Evolutionary conservation across 2,888 invertebrate species (phyloP).

Genomic region (Sinhomidia bicolor): DNA sequence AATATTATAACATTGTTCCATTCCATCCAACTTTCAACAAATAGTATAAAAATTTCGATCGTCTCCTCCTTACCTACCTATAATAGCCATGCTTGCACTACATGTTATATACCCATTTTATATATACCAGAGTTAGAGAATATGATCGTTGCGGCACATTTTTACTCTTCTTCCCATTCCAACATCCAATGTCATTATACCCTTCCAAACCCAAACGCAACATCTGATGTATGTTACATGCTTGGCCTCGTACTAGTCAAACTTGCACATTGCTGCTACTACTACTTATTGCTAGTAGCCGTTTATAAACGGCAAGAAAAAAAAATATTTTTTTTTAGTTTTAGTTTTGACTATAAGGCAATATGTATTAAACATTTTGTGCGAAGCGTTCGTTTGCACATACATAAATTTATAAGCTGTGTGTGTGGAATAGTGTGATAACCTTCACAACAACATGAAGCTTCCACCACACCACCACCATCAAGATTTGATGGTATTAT

Average conservation of each 20-base stretch:
- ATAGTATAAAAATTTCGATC: constrained; percentile 35
- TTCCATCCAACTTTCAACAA: constrained; percentile 21
- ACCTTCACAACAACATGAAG: constrained; percentile 17
- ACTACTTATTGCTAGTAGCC: background rate
- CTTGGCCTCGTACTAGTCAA: constrained; percentile 63
- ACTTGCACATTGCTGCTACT: background rate
- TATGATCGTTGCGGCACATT: background rate
- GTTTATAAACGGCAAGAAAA: constrained; percentile 14
- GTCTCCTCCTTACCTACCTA: constrained; percentile 8
- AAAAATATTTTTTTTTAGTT: constrained; percentile 1
- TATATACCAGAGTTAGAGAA: background rate
- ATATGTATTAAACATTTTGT: constrained; percentile 21
- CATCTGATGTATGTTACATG: constrained; percentile 49
- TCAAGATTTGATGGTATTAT: no score
- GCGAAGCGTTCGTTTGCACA: constrained; percentile 6
- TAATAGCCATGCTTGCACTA: no score
- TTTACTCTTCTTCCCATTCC: constrained; percentile 1
- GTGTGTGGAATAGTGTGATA: constrained; percentile 1
- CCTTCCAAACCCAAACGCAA: constrained; percentile 33
- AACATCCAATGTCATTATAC: constrained; percentile 42
- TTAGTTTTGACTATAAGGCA: background rate
- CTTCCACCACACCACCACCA: no score
- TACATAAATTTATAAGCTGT: background rate
- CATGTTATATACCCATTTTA: background rate
- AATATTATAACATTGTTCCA: constrained; percentile 30